Evolutionary conservation across 2,888 invertebrate species (phyloP), one percentile per base, ranked within the genome.

Genomic region (Diloba caeruleocephala): DNA sequence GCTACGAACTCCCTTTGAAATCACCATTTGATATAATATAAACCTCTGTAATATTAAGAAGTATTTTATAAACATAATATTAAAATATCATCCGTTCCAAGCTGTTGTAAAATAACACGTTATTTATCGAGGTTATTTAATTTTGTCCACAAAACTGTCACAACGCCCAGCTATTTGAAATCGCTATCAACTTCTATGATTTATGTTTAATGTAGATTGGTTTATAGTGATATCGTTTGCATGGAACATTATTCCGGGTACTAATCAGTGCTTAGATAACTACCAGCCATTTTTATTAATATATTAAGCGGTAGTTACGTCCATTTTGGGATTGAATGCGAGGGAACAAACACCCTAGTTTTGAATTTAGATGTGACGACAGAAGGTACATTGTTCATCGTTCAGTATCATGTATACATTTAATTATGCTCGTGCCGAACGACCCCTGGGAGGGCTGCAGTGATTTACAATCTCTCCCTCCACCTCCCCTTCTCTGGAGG

Each of bases 131-230:
- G 31, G 29, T 21, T 12, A 41, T 53, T 52, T 43, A 38, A n/a
- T 34, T 39, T 36, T 15, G 6, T n/a, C 19, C 4, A 19, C 19
- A 33, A 50, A 52, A 29, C 29, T 43, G 15, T 29, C 29, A 28
- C 15, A 32, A 14, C 6, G 1, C 2, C 15, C 6, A 32, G 15
- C 12, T 26, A 31, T 28, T 39, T 26, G 34, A 44, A 39, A 36
- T 31, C 15, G 41, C 28, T 53, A 45, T 53, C 31, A 31, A 10
- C 17, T 26, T n/a, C 3, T 25, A 41, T 45, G 19, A 45, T 41
- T 53, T 25, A 53, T 53, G 53, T 53, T 41, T 26, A 41, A 60
- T 60, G 28, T 23, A 45, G 45, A 60, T 58, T 45, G 39, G 23
- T 28, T 53, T 25, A 23, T 10, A 8, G 7, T 8, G 53, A 58